Conservation (phyloP, 2,113 vertebrate species). For the Dasyprocta punctata region DNA sequence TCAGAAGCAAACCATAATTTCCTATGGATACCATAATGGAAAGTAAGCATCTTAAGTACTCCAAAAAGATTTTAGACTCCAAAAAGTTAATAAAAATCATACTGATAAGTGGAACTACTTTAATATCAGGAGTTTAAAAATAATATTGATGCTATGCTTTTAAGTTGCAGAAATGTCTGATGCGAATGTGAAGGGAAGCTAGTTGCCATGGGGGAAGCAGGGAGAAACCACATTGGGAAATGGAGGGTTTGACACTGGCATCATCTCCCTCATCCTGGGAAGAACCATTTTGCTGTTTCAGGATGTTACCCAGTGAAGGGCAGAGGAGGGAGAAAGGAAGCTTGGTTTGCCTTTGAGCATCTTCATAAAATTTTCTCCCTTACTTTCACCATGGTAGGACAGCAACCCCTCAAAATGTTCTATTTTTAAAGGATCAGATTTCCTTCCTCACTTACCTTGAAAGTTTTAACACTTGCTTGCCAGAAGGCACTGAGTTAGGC, state of each 20-base stretch:
- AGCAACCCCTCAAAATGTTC: neutral
- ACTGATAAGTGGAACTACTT: neutral
- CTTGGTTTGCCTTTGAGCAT: neutral
- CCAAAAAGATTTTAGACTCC: neutral
- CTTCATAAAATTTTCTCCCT: conserved; percentile 39
- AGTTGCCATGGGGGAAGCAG: accelerated
- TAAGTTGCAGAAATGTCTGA: neutral
- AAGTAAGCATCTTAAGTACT: conserved; percentile 2
- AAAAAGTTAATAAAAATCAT: neutral
- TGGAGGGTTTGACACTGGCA: neutral
- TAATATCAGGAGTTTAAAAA: neutral
- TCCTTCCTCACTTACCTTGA: neutral
- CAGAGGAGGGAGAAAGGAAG: neutral
- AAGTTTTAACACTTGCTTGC: conserved; percentile 28
- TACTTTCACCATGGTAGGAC: neutral
- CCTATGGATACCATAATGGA: neutral
- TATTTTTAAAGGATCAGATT: conserved; percentile 17
- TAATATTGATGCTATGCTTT: neutral
- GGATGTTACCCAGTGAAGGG: neutral
- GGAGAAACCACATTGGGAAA: neutral
- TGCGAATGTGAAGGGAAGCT: neutral
- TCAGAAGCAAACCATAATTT: neutral
- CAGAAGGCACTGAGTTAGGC: neutral
- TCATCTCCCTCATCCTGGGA: neutral
- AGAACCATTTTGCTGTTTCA: conserved; percentile 15